Evolutionary conservation across 2,797 vertebrate species (phyloP), one percentile per base, ranked within the genome.

Genomic region (Macrochelys suwanniensis): DNA sequence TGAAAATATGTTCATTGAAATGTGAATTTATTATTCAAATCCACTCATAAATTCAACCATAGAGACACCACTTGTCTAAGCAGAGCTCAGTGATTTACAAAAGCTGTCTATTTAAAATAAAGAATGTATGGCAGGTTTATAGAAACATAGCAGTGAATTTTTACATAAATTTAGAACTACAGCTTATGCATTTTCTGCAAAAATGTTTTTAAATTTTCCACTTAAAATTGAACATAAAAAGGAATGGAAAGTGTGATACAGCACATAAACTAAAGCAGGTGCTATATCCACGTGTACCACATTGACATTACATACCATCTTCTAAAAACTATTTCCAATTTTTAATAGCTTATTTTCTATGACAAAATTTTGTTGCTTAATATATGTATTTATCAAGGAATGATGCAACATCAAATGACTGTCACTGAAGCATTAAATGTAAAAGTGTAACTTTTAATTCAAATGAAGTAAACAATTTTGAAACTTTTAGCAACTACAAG

Each of bases 11-110:
- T 98, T 98, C 98, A 98, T 98, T 98, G 98, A 98, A 98, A 98
- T 98, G 98, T 98, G 98, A 98, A 98, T 98, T 98, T 98, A 98
- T 98, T 98, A 98, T 98, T 98, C 98, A 98, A 98, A 98, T 98
- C 98, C 97, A 98, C 97, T 98, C 98, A 98, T 98, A 98, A 98
- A 98, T 98, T 98, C 98, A 98, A 96, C 97, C 98, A 98, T 96
- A 96, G 97, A 98, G 98, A 98, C 98, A 98, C 98, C 97, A 98
- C 98, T 98, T 98, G 98, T 98, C 98, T 98, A 98, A 98, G 98
- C 98, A 98, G 96, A 98, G 98, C 98, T 98, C 98, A 97, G 96
- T 98, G 98, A 98, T 98, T 98, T 98, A 98, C 98, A 98, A 98
- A 98, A 98, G 98, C 98, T 98, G 98, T 98, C 98, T 98, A 98